Evolutionary conservation across 2,113 vertebrate species (phyloP), one percentile per base, ranked within the genome.

Genomic region (Vulpes ferrilata): DNA sequence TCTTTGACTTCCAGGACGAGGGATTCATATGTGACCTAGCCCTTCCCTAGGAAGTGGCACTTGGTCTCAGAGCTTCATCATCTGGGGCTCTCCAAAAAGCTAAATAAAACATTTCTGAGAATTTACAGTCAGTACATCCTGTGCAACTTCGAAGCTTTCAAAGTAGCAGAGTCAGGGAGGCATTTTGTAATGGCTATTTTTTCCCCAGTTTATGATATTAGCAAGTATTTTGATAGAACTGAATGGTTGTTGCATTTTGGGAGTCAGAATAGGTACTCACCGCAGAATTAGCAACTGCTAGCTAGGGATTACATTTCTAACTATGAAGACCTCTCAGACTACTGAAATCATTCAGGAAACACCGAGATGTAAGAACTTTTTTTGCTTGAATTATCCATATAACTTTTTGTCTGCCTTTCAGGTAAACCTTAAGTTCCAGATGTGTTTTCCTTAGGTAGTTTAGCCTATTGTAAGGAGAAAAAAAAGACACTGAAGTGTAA

Each of bases 401-500:
- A 27, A 83, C 67, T 93, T 83, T 92, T 83, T 92, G 80, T 8
- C 62, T 57, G n/a, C 74, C 57, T 94, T 90, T 48, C 30, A 13
- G 86, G 73, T 86, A 79, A 76, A 93, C 48, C 65, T 88, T 78
- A 88, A 81, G 73, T 90, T 82, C 81, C 86, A 25, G 59, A 73
- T 11, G 79, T 87, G 90, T 60, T 96, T 96, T 92, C 82, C n/a
- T 65, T 81, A 57, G 23, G 3, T 64, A 92, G 87, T 53, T 96
- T 38, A 96, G 69, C 60, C 76, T 83, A 8, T 98, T 84, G 7
- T 2, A n/a, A 65, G n/a, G 48, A n/a, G 76, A 73, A 43, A 78
- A 19, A 55, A 53, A 38, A 22, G 48, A 59, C 64, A 64, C 30
- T 86, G 27, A 96, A 64, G 25, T 88, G 74, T 79, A 93, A 79